Evolutionary conservation across 2,113 vertebrate genomes (phyloP).

Genomic region (Menidia beryllina): DNA sequence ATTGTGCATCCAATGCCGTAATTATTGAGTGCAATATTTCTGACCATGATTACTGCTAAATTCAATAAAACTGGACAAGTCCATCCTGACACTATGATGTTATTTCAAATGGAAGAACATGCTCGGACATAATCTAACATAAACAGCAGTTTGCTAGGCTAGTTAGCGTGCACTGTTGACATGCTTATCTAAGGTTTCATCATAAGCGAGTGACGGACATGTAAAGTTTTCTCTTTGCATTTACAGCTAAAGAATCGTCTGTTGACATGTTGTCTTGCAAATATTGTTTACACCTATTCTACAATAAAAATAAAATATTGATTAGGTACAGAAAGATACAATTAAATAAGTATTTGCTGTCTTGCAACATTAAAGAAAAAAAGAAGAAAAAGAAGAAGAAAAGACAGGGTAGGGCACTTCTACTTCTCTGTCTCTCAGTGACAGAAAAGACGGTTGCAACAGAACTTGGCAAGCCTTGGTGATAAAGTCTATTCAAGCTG

Average conservation of each 20-base stretch:
- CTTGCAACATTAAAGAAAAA: background rate
- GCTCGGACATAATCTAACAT: background rate
- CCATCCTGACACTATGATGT: background rate
- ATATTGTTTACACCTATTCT: too few relatives aligned
- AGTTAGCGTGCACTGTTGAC: background rate
- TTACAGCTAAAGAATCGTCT: too few relatives aligned
- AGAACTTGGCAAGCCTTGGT: background rate
- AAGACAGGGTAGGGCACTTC: conserved; percentile 4
- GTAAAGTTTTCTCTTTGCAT: too few relatives aligned
- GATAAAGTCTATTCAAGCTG: too few relatives aligned
- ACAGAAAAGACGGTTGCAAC: background rate
- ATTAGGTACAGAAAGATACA: too few relatives aligned
- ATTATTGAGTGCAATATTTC: background rate
- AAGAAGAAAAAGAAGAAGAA: too few relatives aligned
- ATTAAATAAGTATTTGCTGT: too few relatives aligned
- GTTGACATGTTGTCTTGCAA: too few relatives aligned
- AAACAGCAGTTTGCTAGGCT: background rate
- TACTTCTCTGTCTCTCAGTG: background rate
- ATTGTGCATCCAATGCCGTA: background rate
- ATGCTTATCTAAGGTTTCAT: background rate
- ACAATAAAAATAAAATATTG: too few relatives aligned
- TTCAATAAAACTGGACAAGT: background rate
- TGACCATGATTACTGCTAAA: background rate
- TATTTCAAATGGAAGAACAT: background rate
- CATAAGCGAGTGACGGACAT: background rate